A percentile compares a stretch with the other conserved stretches of the same genome.
Conservation (phyloP, 1,140 invertebrate species). For the Saxidomus purpurata region DNA sequence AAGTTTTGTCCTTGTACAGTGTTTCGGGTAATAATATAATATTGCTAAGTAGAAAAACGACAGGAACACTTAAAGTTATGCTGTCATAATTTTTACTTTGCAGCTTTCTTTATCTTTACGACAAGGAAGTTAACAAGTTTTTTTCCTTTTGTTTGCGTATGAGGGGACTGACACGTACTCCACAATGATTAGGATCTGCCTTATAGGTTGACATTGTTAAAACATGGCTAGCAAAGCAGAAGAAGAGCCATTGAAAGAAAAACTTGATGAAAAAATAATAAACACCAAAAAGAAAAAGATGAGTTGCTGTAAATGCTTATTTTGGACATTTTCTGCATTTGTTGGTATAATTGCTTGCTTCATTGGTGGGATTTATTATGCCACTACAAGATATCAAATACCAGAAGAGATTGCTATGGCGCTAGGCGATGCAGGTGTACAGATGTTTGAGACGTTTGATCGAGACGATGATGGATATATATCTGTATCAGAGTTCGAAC, state of each 20-base stretch:
- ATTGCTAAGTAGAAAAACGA: too few relatives aligned
- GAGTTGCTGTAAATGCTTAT: conserved; percentile 49
- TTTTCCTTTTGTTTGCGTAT: background rate
- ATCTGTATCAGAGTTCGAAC: conserved; percentile 80
- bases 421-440: conserved; percentile 76
- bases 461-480: conserved; percentile 77
- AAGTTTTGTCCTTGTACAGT: too few relatives aligned
- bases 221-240: background rate
- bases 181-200: too few relatives aligned
- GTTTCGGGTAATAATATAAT: too few relatives aligned
- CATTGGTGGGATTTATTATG: conserved; percentile 30
- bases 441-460: conserved; percentile 78
- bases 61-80: too few relatives aligned
- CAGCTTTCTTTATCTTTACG: too few relatives aligned
- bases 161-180: background rate
- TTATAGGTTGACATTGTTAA: background rate
- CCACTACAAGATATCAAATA: background rate
- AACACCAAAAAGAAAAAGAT: conserved; percentile 23
- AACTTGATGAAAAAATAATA: background rate
- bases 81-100: too few relatives aligned
- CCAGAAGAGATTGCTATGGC: conserved; percentile 24
- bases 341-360: conserved; percentile 27
- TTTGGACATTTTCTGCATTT: conserved; percentile 55
- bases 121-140: background rate
- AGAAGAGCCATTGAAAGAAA: background rate